Base-by-base conservation (phyloP, 1,140 invertebrate species). In the Andrena cerasifolii region DNA sequence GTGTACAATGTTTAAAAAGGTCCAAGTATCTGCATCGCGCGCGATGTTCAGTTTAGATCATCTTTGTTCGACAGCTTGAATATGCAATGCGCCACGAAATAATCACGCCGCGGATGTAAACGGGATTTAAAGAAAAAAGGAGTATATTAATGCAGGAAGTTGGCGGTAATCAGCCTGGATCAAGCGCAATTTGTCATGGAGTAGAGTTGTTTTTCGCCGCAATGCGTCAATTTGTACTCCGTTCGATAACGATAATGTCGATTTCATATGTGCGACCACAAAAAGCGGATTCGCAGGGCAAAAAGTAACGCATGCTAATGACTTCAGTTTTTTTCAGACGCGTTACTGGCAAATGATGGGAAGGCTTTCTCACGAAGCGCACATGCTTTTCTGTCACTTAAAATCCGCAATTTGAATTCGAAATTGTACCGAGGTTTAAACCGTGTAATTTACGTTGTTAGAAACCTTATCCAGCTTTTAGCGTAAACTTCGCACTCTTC, bases 271-370 rank as follows among this genome's bases (percentile, higher is more conserved):
- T 26, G 16, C 18, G 7, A 73, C 56, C 68, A 21, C 54, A 63
- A 65, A 75, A 56, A 40, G 16, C n/a, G 12, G n/a, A 54, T n/a
- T 31, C n/a, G n/a, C 16, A 67, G 54, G 43, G 63, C n/a, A 79
- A 74, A 40, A 49, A 31, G 40, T 54, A 62, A 53, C 49, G 24
- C 28, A 26, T 61, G 43, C 54, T 21, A 59, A 53, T 67, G 68
- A 79, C 54, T 62, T 79, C 54, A 47, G 79, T 74, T 47, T 49
- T 73, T 79, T 81, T 79, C n/a, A n/a, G n/a, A n/a, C n/a, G n/a
- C n/a, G n/a, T n/a, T n/a, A n/a, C n/a, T n/a, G n/a, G n/a, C n/a
- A n/a, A n/a, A n/a, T n/a, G n/a, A n/a, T n/a, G n/a, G n/a, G n/a
- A n/a, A n/a, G n/a, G n/a, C n/a, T n/a, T n/a, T n/a, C n/a, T n/a